A percentile compares a stretch with the other conserved stretches of the same genome.
These are phyloP conservation scores for Bubo bubo DNA, from an alignment of 2,113 vertebrate genomes.

Conservation along the genomic window DNA sequence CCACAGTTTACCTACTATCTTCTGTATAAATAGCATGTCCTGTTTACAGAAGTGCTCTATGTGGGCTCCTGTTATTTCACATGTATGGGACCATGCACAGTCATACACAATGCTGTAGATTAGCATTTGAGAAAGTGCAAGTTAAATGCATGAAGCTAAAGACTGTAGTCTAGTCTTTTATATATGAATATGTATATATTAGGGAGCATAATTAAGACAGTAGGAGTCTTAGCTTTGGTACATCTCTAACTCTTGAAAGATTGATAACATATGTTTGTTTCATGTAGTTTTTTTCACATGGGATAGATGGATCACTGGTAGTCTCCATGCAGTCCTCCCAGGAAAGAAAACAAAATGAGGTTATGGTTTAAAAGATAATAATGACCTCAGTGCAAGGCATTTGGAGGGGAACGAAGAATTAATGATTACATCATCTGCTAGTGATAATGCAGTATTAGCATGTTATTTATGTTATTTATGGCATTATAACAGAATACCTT, in stretches of 20 bases:
- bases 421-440: background rate
- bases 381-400: background rate
- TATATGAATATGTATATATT: background rate
- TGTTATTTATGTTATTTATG: background rate
- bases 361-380: background rate
- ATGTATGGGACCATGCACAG: accelerated
- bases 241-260: background rate
- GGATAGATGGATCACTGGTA: background rate
- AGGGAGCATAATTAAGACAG: background rate
- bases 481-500: background rate
- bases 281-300: background rate
- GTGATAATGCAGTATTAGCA: background rate
- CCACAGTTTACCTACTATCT: background rate
- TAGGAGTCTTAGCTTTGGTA: background rate
- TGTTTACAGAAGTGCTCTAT: background rate
- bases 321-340: background rate
- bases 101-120: background rate
- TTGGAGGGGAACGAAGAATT: background rate
- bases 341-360: background rate
- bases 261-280: background rate
- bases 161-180: background rate
- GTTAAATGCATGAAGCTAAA: background rate
- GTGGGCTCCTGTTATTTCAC: background rate
- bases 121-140: background rate
- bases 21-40: background rate